A percentile compares a stretch with the other conserved stretches of the same genome.
These are phyloP conservation scores for Steinernema scapterisci DNA, from an alignment of 2,888 invertebrate genomes.

Conservation along the genomic window DNA sequence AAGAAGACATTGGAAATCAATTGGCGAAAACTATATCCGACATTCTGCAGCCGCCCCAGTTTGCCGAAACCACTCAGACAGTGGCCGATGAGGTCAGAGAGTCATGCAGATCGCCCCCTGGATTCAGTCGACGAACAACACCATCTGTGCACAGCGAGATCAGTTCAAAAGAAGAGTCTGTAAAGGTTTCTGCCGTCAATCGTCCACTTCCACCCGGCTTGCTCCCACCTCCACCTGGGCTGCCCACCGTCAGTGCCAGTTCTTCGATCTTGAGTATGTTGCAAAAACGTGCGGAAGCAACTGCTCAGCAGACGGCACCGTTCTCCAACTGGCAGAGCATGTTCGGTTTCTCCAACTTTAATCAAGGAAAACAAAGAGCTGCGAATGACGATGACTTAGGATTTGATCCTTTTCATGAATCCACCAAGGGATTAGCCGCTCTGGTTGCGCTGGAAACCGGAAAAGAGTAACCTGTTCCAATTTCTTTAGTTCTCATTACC, in stretches of 20 bases:
- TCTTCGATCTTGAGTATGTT: background rate
- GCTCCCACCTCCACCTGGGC: background rate
- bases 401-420: constrained; percentile 18
- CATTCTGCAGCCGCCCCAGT: too few species aligned
- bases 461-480: background rate
- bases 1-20: too few species aligned
- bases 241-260: background rate
- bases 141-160: background rate
- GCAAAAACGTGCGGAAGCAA: background rate
- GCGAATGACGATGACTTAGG: background rate
- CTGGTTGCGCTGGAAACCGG: constrained; percentile 1
- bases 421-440: background rate
- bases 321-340: background rate
- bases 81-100: background rate
- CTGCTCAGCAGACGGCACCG: background rate
- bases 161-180: background rate
- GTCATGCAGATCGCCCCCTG: background rate
- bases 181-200: background rate
- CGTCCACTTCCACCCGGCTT: too few species aligned
- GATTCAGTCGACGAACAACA: background rate
- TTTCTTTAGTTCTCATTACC: background rate
- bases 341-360: background rate
- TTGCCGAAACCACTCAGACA: background rate
- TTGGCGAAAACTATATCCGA: too few species aligned
- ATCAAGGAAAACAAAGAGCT: too few species aligned